phyloP scores from a whole-genome alignment of 2,797 vertebrate species.

The Myotis myotis region DNA sequence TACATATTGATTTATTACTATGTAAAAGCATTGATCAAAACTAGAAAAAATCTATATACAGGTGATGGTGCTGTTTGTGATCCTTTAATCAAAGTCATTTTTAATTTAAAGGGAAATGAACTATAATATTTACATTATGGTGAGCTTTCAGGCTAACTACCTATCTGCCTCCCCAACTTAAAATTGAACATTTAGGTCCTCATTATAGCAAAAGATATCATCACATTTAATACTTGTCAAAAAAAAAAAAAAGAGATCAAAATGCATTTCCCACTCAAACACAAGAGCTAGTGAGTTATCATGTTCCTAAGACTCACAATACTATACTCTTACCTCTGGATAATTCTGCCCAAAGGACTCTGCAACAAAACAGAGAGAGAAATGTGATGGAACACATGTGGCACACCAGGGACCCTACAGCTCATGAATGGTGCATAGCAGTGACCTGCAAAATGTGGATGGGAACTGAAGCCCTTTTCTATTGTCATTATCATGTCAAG shows the following conservation, averaged over 20 bases:
- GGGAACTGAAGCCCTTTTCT: neutral
- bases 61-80: neutral
- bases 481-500: neutral
- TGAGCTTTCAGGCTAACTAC: neutral
- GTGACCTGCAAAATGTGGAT: neutral
- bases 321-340: conserved; percentile 91
- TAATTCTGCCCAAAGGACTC: conserved; percentile 99
- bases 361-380: conserved; percentile 81
- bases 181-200: conserved; percentile 22
- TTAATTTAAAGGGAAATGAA: conserved; percentile 37
- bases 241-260: neutral
- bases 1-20: neutral
- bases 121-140: neutral
- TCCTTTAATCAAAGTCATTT: neutral
- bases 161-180: neutral
- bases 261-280: neutral
- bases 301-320: neutral
- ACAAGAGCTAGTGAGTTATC: neutral
- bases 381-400: neutral
- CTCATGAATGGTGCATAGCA: neutral
- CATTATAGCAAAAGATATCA: neutral
- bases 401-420: neutral
- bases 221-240: neutral
- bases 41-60: neutral
- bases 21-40: conserved; percentile 29